Evolutionary conservation across 2,113 vertebrate genomes (phyloP).

Genomic region (Scomber japonicus): DNA sequence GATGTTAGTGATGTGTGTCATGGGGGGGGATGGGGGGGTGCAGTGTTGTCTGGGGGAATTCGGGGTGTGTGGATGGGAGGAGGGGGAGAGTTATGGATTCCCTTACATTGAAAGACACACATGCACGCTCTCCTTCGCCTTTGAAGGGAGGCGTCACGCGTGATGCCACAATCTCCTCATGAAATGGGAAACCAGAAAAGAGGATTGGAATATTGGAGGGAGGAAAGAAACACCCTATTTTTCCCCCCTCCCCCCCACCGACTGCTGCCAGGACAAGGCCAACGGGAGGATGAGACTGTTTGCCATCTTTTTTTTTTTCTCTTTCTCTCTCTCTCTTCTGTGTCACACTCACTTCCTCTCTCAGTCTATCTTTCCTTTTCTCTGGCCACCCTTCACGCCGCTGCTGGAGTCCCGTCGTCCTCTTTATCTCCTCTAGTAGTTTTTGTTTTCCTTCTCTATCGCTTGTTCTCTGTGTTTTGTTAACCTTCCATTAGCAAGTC

Average conservation of each 20-base stretch:
- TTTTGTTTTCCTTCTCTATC: constrained; percentile 45
- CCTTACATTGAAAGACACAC: constrained; percentile 55
- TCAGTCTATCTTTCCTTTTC: background rate
- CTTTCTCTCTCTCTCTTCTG: constrained; percentile 11
- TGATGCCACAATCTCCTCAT: constrained; percentile 69
- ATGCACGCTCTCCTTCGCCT: constrained; percentile 38
- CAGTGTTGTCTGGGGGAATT: constrained; percentile 24
- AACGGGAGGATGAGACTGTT: constrained; percentile 41
- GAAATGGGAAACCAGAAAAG: constrained; percentile 72
- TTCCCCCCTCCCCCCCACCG: background rate
- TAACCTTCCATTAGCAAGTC: constrained; percentile 77
- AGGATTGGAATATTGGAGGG: constrained; percentile 60
- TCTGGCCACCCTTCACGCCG: constrained; percentile 15
- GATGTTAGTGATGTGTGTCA: constrained; percentile 48
- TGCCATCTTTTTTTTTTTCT: constrained; percentile 22
- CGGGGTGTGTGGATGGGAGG: background rate
- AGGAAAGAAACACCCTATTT: constrained; percentile 39
- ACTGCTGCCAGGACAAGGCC: constrained; percentile 40
- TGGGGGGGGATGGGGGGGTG: background rate
- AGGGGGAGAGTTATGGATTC: constrained; percentile 21
- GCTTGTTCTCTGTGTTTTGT: constrained; percentile 55
- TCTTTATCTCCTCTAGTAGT: constrained; percentile 45
- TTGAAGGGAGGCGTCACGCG: constrained; percentile 63
- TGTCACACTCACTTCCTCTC: constrained; percentile 12
- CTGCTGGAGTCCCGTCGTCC: constrained; percentile 13